A percentile compares a stretch with the other conserved stretches of the same genome.
phyloP scores from a whole-genome alignment of 1,140 invertebrate species.

The Megathymus violae region DNA sequence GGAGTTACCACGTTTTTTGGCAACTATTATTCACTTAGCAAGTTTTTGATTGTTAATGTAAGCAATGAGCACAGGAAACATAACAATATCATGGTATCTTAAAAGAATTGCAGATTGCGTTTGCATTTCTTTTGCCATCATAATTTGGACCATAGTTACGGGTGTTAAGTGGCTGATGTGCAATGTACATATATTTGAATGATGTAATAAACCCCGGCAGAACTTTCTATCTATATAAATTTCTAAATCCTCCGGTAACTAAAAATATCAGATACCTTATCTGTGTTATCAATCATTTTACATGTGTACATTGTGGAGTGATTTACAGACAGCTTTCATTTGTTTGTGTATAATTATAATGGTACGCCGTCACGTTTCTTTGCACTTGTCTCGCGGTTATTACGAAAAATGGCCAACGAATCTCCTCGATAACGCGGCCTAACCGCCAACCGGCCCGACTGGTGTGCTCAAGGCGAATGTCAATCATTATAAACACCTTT shows the following conservation, averaged over 20 bases:
- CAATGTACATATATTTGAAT: neutral
- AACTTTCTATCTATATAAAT: neutral
- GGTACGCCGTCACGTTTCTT: neutral
- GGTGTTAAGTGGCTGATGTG: neutral
- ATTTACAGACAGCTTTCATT: conserved; percentile 17
- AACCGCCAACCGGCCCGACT: conserved; percentile 11
- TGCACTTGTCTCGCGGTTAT: conserved; percentile 13
- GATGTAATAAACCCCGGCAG: neutral
- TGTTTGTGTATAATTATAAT: conserved; percentile 21
- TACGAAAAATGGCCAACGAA: conserved; percentile 20
- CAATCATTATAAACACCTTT: conserved; percentile 42
- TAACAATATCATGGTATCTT: too few species aligned
- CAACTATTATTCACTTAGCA: too few species aligned
- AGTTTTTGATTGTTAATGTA: too few species aligned
- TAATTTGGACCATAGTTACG: neutral
- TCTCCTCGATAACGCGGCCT: neutral
- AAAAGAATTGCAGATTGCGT: neutral
- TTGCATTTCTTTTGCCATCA: neutral
- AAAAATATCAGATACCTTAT: neutral
- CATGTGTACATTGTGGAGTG: neutral
- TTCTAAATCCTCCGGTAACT: neutral
- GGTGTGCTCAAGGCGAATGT: conserved; percentile 59
- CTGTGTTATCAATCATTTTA: conserved; percentile 8
- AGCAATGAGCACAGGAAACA: too few species aligned
- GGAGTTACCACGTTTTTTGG: too few species aligned